These are phyloP conservation scores for Tachuris rubrigastra DNA, from an alignment of 2,113 vertebrate genomes.

Conservation along the genomic window DNA sequence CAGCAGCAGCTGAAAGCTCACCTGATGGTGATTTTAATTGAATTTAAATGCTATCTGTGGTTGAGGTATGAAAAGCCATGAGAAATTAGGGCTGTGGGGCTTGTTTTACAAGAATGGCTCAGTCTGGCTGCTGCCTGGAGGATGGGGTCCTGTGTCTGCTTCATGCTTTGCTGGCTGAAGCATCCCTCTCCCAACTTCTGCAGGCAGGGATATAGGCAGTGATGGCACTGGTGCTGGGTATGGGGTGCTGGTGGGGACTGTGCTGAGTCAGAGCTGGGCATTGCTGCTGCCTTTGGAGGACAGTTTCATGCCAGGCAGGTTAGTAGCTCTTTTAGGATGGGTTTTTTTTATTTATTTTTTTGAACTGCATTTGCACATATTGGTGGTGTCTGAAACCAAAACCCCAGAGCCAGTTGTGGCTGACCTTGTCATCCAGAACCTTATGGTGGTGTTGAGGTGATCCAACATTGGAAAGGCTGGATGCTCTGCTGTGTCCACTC, in stretches of 20 bases:
- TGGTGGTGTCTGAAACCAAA: background rate
- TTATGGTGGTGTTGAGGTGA: accelerated
- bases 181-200: background rate
- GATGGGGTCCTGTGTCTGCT: background rate
- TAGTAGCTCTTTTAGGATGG: background rate
- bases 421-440: background rate
- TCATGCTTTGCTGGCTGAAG: background rate
- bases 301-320: background rate
- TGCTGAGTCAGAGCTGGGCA: accelerated
- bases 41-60: background rate
- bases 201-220: background rate
- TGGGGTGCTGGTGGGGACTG: background rate
- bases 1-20: background rate
- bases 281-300: background rate
- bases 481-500: accelerated
- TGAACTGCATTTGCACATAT: background rate
- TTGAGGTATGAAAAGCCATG: accelerated
- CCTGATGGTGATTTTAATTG: background rate
- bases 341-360: background rate
- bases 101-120: background rate
- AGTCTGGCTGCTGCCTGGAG: background rate
- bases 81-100: accelerated
- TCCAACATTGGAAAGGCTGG: background rate
- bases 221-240: background rate
- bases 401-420: background rate